These are phyloP conservation scores for Drosophila pseudotalamancana DNA, from an alignment of 2,888 invertebrate genomes.

Conservation along the genomic window DNA sequence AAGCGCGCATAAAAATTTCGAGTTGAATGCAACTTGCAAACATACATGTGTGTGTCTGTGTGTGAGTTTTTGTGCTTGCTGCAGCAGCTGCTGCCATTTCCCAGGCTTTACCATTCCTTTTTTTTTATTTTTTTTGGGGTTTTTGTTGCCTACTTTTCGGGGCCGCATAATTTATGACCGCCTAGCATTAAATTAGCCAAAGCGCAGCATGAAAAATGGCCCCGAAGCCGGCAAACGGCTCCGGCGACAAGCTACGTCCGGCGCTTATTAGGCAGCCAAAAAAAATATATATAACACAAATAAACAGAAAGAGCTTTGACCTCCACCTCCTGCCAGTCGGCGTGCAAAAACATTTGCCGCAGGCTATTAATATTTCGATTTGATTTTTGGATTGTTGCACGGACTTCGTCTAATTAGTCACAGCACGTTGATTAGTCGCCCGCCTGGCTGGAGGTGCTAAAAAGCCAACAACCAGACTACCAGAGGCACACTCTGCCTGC, in stretches of 20 bases:
- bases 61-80: constrained; percentile 11
- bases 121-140: constrained; percentile 25
- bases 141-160: constrained; percentile 71
- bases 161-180: constrained; percentile 73
- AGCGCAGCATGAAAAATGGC: constrained; percentile 80
- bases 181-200: constrained; percentile 78
- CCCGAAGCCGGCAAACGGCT: constrained; percentile 50
- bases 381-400: constrained; percentile 54
- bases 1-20: constrained; percentile 65
- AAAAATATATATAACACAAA: constrained; percentile 1
- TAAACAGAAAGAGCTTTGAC: constrained; percentile 3
- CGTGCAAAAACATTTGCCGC: constrained; percentile 18
- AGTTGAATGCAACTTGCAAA: constrained; percentile 69
- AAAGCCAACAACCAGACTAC: constrained; percentile 39
- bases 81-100: constrained; percentile 78
- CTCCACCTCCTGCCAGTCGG: constrained; percentile 11
- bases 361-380: constrained; percentile 63
- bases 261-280: constrained; percentile 66
- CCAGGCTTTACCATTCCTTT: constrained; percentile 50
- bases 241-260: constrained; percentile 70
- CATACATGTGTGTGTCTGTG: constrained; percentile 16
- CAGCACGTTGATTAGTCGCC: constrained; percentile 29
- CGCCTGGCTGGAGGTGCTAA: constrained; percentile 9
- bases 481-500: constrained; percentile 10
- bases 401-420: constrained; percentile 54